Conservation (phyloP, 1,140 invertebrate genomes). For the Ephestia elutella region DNA sequence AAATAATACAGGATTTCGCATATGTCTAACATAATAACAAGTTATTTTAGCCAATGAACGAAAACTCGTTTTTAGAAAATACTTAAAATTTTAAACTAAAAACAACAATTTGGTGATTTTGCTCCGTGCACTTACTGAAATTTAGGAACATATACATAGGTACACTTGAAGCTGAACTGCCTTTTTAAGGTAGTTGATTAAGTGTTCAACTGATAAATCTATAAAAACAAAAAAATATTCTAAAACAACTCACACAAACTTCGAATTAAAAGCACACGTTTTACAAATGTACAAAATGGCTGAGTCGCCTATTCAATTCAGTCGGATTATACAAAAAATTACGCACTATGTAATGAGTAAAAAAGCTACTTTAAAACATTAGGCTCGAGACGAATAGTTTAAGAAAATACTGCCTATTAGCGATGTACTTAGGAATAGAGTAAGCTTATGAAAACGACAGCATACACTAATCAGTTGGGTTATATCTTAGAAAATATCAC, state of each 20-base stretch:
- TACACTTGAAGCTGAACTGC: conserved; percentile 39
- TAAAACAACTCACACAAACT: conserved; percentile 12
- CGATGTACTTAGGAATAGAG: conserved; percentile 47
- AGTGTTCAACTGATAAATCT: conserved; percentile 12
- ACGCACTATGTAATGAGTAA: conserved; percentile 54
- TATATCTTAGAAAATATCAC: conserved; percentile 69
- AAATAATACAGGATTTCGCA: no score
- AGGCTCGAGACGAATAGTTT: conserved; percentile 33
- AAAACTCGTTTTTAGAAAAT: conserved; percentile 28
- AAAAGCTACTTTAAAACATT: conserved; percentile 65
- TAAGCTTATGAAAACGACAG: conserved; percentile 31
- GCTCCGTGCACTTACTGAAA: conserved; percentile 49
- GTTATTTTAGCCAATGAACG: not conserved
- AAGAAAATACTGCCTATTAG: conserved; percentile 56
- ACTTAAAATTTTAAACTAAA: conserved; percentile 47
- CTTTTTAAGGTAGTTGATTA: conserved; percentile 47
- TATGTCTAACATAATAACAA: no score
- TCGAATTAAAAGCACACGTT: conserved; percentile 21
- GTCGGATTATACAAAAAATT: conserved; percentile 48
- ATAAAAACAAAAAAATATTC: conserved; percentile 15
- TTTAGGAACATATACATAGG: conserved; percentile 66
- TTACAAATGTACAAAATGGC: conserved; percentile 52
- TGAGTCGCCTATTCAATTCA: conserved; percentile 30
- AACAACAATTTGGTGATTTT: conserved; percentile 66
- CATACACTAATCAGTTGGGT: conserved; percentile 35